These are phyloP conservation scores for Tapirus indicus DNA, from an alignment of 2,797 vertebrate species.

Conservation along the genomic window DNA sequence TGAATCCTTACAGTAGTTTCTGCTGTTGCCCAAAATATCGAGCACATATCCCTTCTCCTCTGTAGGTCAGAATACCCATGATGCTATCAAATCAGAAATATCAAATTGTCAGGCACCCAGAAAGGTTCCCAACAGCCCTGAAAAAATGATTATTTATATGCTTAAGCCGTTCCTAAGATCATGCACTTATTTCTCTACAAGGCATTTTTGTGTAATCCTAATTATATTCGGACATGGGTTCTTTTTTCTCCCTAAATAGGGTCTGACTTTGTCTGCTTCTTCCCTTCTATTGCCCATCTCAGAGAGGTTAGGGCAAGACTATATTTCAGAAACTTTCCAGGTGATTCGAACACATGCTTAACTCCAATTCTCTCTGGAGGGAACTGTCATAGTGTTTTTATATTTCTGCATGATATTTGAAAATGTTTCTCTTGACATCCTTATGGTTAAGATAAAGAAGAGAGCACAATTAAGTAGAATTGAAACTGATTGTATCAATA, in stretches of 20 bases:
- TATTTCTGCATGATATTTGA: not conserved
- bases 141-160: not conserved
- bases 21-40: not conserved
- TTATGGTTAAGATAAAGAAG: not conserved
- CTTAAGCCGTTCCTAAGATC: not conserved
- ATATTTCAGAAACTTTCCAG: not conserved
- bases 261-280: not conserved
- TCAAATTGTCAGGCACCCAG: not conserved
- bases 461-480: not conserved
- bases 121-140: not conserved
- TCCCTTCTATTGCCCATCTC: not conserved
- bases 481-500: not conserved
- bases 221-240: not conserved
- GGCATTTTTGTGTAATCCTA: not conserved
- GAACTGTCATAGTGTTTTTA: not conserved
- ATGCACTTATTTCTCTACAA: not conserved
- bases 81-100: not conserved
- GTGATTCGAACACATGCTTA: not conserved
- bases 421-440: not conserved
- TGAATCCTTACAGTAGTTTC: not conserved
- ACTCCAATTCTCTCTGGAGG: not conserved
- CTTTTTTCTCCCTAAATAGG: not conserved
- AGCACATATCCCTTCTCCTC: not conserved
- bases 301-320: not conserved
- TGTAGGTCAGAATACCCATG: not conserved